A percentile compares a stretch with the other conserved stretches of the same genome.
Conservation (phyloP, 2,888 invertebrate species). For the Nomada fabriciana region DNA sequence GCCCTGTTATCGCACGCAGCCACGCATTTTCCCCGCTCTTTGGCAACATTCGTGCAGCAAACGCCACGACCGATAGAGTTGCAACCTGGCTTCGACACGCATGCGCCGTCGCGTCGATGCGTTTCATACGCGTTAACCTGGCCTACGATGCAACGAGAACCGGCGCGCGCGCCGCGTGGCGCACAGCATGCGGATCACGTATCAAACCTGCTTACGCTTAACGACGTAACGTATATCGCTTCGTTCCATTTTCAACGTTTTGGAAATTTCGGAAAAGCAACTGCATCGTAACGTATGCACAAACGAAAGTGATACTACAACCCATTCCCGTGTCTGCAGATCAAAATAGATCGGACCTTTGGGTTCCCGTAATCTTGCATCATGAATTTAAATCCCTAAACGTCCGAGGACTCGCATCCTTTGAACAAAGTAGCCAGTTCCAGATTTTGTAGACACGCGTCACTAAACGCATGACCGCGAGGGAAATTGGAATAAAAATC, state of each 20-base stretch:
- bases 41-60: slow-evolving; percentile 4
- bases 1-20: slow-evolving; percentile 48
- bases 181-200: slow-evolving; percentile 39
- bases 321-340: not conserved
- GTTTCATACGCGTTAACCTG: slow-evolving; percentile 57
- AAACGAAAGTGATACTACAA: slow-evolving; percentile 23
- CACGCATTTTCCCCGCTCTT: slow-evolving; percentile 49
- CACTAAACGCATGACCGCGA: not conserved
- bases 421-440: too few species aligned
- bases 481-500: not conserved
- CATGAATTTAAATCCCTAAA: too few species aligned
- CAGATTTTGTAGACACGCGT: not conserved
- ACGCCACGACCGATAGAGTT: slow-evolving; percentile 16
- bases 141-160: slow-evolving; percentile 47
- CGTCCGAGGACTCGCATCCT: too few species aligned
- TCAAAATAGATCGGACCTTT: not conserved
- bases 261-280: not conserved
- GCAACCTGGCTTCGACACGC: slow-evolving; percentile 43
- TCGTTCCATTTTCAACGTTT: too few species aligned
- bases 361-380: too few species aligned
- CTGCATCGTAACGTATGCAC: not conserved
- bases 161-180: slow-evolving; percentile 32
- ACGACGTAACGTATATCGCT: not conserved
- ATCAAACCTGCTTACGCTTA: slow-evolving; percentile 48
- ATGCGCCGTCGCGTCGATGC: slow-evolving; percentile 41